Percentiles rank a stretch among this genome's conserved stretches.
Evolutionary conservation across 2,888 invertebrate species (phyloP).

Genomic region (Adela reaumurella): DNA sequence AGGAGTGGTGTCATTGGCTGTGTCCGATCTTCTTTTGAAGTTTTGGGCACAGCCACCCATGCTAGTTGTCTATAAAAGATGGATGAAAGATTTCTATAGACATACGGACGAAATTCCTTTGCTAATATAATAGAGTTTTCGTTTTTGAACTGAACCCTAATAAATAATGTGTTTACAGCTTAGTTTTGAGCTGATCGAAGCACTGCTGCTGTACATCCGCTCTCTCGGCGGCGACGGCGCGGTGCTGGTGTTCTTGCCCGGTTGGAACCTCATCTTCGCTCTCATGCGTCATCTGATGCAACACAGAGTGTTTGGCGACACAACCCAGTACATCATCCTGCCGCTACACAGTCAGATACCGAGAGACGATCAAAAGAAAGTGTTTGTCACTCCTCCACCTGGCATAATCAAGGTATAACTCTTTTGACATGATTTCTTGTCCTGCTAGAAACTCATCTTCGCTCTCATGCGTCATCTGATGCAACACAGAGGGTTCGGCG

Average conservation of each 20-base stretch:
- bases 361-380: constrained; percentile 88
- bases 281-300: constrained; percentile 77
- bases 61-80: too few species aligned
- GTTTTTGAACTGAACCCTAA: too few species aligned
- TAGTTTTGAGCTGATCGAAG: constrained; percentile 89
- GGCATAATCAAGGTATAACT: constrained; percentile 86
- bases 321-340: constrained; percentile 67
- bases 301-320: constrained; percentile 66
- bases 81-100: too few species aligned
- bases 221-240: constrained; percentile 70
- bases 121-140: too few species aligned
- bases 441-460: constrained; percentile 97
- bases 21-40: too few species aligned
- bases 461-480: constrained; percentile 77
- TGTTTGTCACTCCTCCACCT: constrained; percentile 82
- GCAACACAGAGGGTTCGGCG: constrained; percentile 69
- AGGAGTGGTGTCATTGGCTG: too few species aligned
- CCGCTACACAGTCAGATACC: constrained; percentile 98
- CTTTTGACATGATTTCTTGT: too few species aligned
- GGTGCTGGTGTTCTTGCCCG: constrained; percentile 89
- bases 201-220: constrained; percentile 65
- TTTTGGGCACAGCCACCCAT: too few species aligned
- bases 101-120: too few species aligned
- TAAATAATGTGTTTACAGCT: constrained; percentile 33
- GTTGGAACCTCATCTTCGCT: constrained; percentile 96